A percentile compares a stretch with the other conserved stretches of the same genome.
These are phyloP conservation scores for Mormoops blainvillei DNA, from an alignment of 2,113 vertebrate species.

Conservation along the genomic window DNA sequence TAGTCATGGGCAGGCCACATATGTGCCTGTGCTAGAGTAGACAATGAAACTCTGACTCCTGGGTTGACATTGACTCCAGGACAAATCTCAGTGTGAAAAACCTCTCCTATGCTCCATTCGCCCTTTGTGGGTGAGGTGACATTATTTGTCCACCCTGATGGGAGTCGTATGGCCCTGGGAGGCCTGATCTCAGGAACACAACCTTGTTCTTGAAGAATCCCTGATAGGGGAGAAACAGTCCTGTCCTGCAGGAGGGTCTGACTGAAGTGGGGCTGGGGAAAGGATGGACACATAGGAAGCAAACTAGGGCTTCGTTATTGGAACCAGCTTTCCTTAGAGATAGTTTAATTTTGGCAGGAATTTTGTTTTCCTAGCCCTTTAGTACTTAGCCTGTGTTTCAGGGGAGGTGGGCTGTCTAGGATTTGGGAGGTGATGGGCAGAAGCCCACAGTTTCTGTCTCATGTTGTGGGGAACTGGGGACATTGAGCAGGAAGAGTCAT, in stretches of 20 bases:
- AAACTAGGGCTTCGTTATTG: background rate
- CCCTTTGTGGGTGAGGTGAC: background rate
- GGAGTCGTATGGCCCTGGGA: background rate
- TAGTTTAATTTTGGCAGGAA: background rate
- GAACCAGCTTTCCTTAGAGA: slow-evolving; percentile 2
- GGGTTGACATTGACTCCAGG: background rate
- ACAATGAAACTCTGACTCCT: background rate
- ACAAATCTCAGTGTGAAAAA: background rate
- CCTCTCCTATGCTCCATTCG: background rate
- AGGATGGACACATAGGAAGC: background rate
- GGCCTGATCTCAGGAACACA: background rate
- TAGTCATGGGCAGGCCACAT: background rate
- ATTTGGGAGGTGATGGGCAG: background rate
- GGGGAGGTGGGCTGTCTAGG: background rate
- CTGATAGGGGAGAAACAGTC: background rate
- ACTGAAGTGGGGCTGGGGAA: background rate
- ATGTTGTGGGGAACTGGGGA: background rate
- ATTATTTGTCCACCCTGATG: background rate
- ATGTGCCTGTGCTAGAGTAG: background rate
- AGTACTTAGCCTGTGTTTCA: background rate
- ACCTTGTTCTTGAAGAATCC: background rate
- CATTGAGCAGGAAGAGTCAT: background rate
- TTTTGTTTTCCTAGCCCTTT: slow-evolving; percentile 34
- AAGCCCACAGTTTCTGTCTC: background rate
- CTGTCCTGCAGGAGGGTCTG: background rate